These are phyloP conservation scores for Trachythela sp. DNA, from an alignment of 64 coral and sea anemone genomes.

Conservation along the genomic window DNA sequence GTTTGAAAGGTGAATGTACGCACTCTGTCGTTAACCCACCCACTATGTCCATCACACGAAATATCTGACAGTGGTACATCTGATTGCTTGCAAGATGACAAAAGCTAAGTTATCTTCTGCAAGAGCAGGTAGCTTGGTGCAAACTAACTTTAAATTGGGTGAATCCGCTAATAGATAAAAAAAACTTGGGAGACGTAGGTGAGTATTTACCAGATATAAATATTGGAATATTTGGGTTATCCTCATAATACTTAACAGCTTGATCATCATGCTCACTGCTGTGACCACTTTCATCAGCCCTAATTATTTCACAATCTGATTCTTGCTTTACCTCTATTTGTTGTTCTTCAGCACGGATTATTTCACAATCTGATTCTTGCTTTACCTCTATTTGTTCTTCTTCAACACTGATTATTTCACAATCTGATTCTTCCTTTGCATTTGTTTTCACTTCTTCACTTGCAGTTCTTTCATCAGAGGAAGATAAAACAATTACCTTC, in stretches of 20 bases:
- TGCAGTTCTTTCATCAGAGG: too few relatives aligned
- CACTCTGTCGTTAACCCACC: conserved; percentile 36
- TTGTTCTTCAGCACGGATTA: background rate
- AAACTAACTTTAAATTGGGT: background rate
- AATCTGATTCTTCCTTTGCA: too few relatives aligned
- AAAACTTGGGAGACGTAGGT: background rate
- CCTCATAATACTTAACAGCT: background rate
- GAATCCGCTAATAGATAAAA: background rate
- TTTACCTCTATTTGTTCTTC: too few relatives aligned
- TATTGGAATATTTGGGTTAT: background rate
- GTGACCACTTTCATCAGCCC: background rate
- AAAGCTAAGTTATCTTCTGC: conserved; percentile 18
- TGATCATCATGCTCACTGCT: background rate
- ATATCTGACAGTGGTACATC: conserved; percentile 21
- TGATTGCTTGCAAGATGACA: conserved; percentile 13
- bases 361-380: background rate
- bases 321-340: too few relatives aligned
- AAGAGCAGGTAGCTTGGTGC: background rate
- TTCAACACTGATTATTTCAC: too few relatives aligned
- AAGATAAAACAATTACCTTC: too few relatives aligned
- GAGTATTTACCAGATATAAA: background rate
- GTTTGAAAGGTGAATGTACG: conserved; percentile 27
- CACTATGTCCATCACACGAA: conserved; percentile 37
- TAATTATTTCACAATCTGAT: too few relatives aligned
- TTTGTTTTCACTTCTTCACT: too few relatives aligned